These are phyloP conservation scores for Alectura lathami DNA, from an alignment of 2,113 vertebrate species.

Conservation along the genomic window DNA sequence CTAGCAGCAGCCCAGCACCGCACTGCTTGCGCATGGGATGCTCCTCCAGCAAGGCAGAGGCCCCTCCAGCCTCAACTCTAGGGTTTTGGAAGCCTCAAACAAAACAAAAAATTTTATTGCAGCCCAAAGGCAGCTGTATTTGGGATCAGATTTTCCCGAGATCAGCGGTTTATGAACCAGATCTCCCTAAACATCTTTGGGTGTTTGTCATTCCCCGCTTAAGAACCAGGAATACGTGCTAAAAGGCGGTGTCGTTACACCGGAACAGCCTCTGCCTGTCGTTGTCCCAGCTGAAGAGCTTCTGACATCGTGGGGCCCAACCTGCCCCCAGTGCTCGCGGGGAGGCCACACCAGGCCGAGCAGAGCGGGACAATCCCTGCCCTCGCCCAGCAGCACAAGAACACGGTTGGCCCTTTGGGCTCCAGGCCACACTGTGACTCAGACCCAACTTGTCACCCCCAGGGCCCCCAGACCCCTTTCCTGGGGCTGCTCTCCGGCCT, in stretches of 20 bases:
- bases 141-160: background rate
- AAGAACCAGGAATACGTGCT: too few relatives aligned
- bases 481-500: too few relatives aligned
- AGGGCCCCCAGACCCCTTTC: too few relatives aligned
- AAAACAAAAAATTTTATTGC: background rate
- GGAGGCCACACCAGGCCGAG: too few relatives aligned
- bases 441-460: too few relatives aligned
- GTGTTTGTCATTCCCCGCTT: background rate
- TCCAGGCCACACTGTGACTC: too few relatives aligned
- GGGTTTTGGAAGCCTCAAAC: background rate
- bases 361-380: too few relatives aligned
- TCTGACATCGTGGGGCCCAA: too few relatives aligned
- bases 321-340: background rate
- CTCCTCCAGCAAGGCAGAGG: background rate
- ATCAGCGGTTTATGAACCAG: background rate
- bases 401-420: too few relatives aligned
- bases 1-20: background rate
- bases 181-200: background rate
- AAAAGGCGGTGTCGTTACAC: too few relatives aligned
- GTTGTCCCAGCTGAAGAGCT: background rate
- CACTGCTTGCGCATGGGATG: too few relatives aligned
- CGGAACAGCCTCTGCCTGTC: background rate
- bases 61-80: background rate
- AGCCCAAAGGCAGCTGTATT: background rate
- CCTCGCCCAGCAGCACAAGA: too few relatives aligned